A percentile compares a stretch with the other conserved stretches of the same genome.
These are phyloP conservation scores for Paramormyrops hopkinsi DNA, from an alignment of 2,797 vertebrate species.

Conservation along the genomic window DNA sequence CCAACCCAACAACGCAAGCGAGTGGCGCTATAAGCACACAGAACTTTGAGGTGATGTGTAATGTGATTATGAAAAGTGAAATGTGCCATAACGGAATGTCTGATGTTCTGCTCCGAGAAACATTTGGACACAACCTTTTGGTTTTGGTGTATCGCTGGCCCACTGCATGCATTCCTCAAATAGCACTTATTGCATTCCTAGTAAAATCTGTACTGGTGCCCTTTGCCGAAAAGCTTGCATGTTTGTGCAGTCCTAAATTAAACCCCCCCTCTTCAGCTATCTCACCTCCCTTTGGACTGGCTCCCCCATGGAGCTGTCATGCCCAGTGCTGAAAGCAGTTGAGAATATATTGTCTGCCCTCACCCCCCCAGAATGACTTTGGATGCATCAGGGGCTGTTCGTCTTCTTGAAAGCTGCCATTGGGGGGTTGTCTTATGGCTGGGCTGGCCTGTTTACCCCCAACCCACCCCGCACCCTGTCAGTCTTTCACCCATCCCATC, in stretches of 20 bases:
- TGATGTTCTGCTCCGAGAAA: background rate
- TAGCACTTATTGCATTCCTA: background rate
- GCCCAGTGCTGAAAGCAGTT: slow-evolving; percentile 21
- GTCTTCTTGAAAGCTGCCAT: slow-evolving; percentile 14
- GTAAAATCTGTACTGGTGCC: background rate
- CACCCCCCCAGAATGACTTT: background rate
- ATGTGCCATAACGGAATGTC: background rate
- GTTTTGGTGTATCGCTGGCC: background rate
- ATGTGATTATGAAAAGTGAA: background rate
- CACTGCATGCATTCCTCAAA: background rate
- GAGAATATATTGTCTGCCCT: slow-evolving; percentile 15
- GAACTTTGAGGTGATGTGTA: background rate
- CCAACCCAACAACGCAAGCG: background rate
- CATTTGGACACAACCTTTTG: background rate
- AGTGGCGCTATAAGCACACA: background rate
- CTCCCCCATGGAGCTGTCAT: slow-evolving; percentile 1
- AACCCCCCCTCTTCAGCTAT: slow-evolving; percentile 10
- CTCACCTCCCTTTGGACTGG: slow-evolving; percentile 42
- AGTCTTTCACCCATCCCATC: background rate
- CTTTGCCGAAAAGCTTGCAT: background rate
- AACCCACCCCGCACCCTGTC: background rate
- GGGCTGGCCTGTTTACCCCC: background rate
- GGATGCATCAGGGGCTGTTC: background rate
- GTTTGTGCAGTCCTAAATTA: background rate
- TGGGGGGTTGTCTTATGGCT: slow-evolving; percentile 2